phyloP scores from a whole-genome alignment of 2,888 invertebrate species.

The Himalopsyche tibetana region DNA sequence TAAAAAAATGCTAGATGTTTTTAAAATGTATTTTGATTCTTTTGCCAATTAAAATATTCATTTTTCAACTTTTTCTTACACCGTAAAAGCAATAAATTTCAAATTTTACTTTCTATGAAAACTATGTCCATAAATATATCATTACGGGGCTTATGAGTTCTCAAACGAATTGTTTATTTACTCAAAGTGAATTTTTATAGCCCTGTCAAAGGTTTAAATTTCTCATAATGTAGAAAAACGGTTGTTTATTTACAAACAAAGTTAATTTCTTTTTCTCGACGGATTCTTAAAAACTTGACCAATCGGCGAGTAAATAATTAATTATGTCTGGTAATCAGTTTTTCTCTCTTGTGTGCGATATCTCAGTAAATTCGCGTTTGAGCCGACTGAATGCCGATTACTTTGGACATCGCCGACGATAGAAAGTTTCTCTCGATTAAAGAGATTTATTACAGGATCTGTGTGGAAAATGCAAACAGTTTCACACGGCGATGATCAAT shows the following conservation, averaged over 20 bases:
- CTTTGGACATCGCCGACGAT: neutral
- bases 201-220: no score
- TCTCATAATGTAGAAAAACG: no score
- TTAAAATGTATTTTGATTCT: no score
- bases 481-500: neutral
- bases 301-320: constrained; percentile 10
- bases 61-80: no score
- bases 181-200: no score
- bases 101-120: no score
- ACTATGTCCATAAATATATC: no score
- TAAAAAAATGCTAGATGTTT: no score
- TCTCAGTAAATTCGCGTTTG: neutral
- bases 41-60: no score
- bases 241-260: neutral
- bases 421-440: neutral
- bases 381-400: neutral
- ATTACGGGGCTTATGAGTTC: no score
- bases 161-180: no score
- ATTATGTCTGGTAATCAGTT: neutral
- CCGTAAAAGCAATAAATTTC: no score
- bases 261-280: neutral
- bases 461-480: neutral
- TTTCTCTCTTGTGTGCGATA: neutral
- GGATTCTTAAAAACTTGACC: neutral
- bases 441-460: constrained; percentile 20